Conservation (phyloP, 2,888 invertebrate species). For the Spicauda simplicius region DNA sequence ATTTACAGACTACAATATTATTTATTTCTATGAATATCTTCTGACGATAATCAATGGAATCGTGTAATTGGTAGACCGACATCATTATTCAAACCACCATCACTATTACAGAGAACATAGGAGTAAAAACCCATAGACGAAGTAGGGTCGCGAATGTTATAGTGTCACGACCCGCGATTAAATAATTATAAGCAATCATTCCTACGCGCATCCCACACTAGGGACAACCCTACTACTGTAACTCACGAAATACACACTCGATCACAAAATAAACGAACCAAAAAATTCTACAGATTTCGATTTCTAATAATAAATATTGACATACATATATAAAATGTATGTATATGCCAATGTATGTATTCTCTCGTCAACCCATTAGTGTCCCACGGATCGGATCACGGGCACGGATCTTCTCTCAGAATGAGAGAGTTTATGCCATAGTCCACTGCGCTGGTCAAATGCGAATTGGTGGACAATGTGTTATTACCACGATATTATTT, state of each 20-base stretch:
- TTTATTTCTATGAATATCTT: neutral
- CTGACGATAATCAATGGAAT: constrained; percentile 12
- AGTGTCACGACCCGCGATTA: constrained; percentile 59
- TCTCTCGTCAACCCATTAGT: too few relatives aligned
- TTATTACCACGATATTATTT: too few relatives aligned
- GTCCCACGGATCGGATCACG: too few relatives aligned
- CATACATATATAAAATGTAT: too few relatives aligned
- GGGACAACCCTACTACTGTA: constrained; percentile 12
- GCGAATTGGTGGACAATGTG: too few relatives aligned
- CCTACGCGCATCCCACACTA: constrained; percentile 50
- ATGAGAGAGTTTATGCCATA: too few relatives aligned
- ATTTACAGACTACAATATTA: neutral
- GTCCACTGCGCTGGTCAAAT: too few relatives aligned
- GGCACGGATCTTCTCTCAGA: too few relatives aligned
- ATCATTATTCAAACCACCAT: constrained; percentile 12
- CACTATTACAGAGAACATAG: neutral
- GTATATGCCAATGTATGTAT: too few relatives aligned
- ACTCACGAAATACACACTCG: constrained; percentile 22
- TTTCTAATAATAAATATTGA: too few relatives aligned
- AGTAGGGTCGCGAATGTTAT: constrained; percentile 39
- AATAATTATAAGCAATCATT: constrained; percentile 59
- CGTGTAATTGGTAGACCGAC: constrained; percentile 16
- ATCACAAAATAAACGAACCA: too few relatives aligned
- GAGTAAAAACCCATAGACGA: constrained; percentile 34
- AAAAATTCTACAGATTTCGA: too few relatives aligned